Evolutionary conservation across 2,888 invertebrate species (phyloP), one percentile per base, ranked within the genome.

Genomic region (Phymatocera aterrima): DNA sequence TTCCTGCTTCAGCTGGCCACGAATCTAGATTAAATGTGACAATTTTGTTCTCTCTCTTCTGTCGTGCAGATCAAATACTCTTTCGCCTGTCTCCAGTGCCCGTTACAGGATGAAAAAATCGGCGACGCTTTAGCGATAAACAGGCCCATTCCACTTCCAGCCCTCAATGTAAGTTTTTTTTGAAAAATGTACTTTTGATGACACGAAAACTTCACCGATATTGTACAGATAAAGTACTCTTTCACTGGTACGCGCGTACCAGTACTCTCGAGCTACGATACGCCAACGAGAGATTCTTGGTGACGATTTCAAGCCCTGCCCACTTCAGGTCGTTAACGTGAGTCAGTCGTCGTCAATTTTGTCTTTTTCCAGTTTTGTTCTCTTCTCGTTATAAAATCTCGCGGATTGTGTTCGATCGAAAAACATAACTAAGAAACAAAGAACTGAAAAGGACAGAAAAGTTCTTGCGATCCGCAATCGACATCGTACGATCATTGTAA

Each of bases 11-110:
- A 31, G 8, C 57, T n/a, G 28, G 57, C 57, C 28, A 57, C 57
- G 15, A 28, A 12, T 46, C 18, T 18, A 28, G 18, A 40, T 48
- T 15, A 6, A 51, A 51, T 31, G 77, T 83, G 74, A 72, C 6
- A 15, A 34, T 72, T 51, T 48, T 18, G n/a, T 21, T 72, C n/a
- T 34, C 3, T 72, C 8, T 72, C 8, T 72, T 43, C n/a, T n/a
- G n/a, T n/a, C 79, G 87, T 91, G 84, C 92, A 95, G 96, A 95
- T 96, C 88, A 95, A 94, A 88, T 96, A 95, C 92, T 94, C 93
- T 89, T 96, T 96, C 90, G 92, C 93, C 75, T 94, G 94, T 87
- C 90, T 94, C 80, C 93, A 95, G 91, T 94, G 94, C 88, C 94
- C 94, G 57, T 92, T 93, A 88, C 93, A 94, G 88, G 95, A 95